phyloP scores from a whole-genome alignment of 1,140 invertebrate species.

The Watersipora subatra region DNA sequence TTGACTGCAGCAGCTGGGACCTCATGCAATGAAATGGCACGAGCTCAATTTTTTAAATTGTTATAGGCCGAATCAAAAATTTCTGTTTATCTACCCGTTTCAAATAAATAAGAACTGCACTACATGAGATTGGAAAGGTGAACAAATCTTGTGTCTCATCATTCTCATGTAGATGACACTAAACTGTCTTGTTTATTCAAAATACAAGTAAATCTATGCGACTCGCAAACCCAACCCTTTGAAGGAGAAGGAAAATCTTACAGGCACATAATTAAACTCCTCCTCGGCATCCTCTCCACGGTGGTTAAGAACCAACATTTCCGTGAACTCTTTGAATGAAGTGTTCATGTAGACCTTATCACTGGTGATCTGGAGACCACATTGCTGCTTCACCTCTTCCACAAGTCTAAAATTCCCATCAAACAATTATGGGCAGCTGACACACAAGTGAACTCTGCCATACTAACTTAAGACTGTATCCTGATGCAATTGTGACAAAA shows the following conservation, averaged over 20 bases:
- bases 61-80: too few relatives aligned
- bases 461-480: neutral
- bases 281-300: conserved; percentile 47
- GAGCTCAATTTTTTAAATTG: too few relatives aligned
- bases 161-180: too few relatives aligned
- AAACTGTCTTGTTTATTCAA: too few relatives aligned
- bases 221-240: neutral
- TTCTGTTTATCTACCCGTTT: too few relatives aligned
- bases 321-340: conserved; percentile 65
- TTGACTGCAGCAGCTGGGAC: too few relatives aligned
- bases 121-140: too few relatives aligned
- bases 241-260: conserved; percentile 41
- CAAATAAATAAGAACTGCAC: too few relatives aligned
- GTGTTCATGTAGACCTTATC: conserved; percentile 87
- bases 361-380: conserved; percentile 62
- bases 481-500: too few relatives aligned
- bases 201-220: too few relatives aligned
- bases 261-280: conserved; percentile 53
- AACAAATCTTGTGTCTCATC: too few relatives aligned
- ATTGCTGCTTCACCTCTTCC: conserved; percentile 76
- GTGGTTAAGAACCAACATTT: conserved; percentile 50
- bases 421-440: conserved; percentile 6
- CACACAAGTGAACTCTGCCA: conserved; percentile 11
- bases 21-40: too few relatives aligned
- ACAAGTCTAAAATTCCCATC: conserved; percentile 56